Evolutionary conservation across 37 sponge, comb jelly and placozoan genomes (phyloP).

Genomic region (Theonella swinhoei): DNA sequence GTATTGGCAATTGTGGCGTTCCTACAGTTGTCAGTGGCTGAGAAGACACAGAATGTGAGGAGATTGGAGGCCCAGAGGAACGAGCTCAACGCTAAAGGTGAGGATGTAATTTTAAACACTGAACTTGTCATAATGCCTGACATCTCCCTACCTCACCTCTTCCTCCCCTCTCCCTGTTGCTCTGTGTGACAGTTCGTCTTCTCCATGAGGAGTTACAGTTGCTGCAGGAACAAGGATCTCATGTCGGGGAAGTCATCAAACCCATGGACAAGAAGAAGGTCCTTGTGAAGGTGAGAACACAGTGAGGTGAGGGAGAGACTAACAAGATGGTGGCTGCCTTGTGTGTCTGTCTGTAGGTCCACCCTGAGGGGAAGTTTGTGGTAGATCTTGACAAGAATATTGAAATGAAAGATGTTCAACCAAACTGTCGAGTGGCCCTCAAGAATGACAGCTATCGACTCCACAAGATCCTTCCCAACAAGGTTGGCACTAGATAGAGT

Average conservation of each 20-base stretch:
- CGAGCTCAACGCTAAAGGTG: conserved; percentile 98
- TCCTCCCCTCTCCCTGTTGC: too few species aligned
- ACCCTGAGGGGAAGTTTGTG: conserved; percentile 99
- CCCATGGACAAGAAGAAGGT: conserved; percentile 99
- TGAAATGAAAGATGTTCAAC: conserved; percentile 81
- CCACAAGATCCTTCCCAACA: conserved; percentile 98
- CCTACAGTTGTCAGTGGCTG: conserved; percentile 69
- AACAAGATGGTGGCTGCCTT: background rate
- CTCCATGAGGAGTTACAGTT: conserved; percentile 93
- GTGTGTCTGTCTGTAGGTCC: conserved; percentile 64
- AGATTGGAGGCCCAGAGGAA: conserved; percentile 98
- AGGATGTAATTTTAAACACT: background rate
- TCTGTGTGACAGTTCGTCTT: conserved; percentile 89
- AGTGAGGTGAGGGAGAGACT: background rate
- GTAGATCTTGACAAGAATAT: conserved; percentile 96
- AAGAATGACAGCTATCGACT: conserved; percentile 95
- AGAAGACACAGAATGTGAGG: conserved; percentile 92
- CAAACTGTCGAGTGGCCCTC: conserved; percentile 90
- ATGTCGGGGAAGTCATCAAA: conserved; percentile 97
- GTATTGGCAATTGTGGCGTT: background rate
- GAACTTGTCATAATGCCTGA: background rate
- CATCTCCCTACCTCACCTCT: background rate
- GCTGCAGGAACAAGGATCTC: conserved; percentile 96
- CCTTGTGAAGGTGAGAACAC: conserved; percentile 85
- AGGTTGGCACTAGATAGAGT: conserved; percentile 28